phyloP scores from a whole-genome alignment of 2,888 invertebrate species.

The Cheilosia pagana region DNA sequence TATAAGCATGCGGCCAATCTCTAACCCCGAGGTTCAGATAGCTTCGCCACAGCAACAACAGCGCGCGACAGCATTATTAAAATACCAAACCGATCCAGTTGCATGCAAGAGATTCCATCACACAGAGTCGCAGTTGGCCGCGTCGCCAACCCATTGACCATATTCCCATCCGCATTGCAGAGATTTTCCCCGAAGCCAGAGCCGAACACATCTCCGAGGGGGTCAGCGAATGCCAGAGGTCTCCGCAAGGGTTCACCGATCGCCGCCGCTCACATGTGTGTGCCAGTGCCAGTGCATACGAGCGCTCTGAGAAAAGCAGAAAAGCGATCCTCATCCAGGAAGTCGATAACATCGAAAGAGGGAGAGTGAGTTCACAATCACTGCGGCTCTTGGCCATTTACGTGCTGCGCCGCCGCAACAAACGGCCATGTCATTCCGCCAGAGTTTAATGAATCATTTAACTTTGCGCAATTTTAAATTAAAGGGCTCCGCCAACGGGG shows the following conservation, averaged over 20 bases:
- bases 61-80: constrained; percentile 67
- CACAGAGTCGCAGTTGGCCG: constrained; percentile 16
- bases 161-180: constrained; percentile 74
- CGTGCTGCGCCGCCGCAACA: constrained; percentile 30
- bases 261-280: constrained; percentile 48
- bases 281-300: constrained; percentile 8
- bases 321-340: constrained; percentile 60
- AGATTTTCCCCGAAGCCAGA: constrained; percentile 66
- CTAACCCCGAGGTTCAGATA: constrained; percentile 67
- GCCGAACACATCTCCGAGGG: constrained; percentile 57
- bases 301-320: constrained; percentile 49
- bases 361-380: constrained; percentile 8
- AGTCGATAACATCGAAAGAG: constrained; percentile 48
- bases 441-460: constrained; percentile 69
- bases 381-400: constrained; percentile 20
- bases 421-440: constrained; percentile 49
- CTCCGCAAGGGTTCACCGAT: constrained; percentile 55
- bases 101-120: constrained; percentile 68
- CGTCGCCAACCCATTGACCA: constrained; percentile 59
- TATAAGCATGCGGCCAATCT: constrained; percentile 67
- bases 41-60: constrained; percentile 30
- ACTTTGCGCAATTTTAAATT: constrained; percentile 71
- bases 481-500: constrained; percentile 67
- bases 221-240: constrained; percentile 69
- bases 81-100: constrained; percentile 66